Base-by-base conservation (phyloP, 1,140 invertebrate species). In the Cylas formicarius region DNA sequence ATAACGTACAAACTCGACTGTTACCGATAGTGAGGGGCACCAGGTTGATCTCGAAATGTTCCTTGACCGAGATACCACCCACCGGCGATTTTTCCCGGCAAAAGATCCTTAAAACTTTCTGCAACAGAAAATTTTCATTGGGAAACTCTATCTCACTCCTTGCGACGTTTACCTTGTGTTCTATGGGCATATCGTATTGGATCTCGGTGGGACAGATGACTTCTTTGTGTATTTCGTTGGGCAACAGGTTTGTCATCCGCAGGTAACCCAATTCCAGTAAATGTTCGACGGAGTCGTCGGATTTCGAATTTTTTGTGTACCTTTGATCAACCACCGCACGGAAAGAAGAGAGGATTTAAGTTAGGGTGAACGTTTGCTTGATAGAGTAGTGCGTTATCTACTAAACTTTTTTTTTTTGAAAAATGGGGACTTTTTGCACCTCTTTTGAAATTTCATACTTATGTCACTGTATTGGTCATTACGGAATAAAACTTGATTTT, bases 11-110 rank as follows among this genome's bases (percentile, higher is more conserved):
- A 11, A 18, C 16, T 9, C n/a, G n/a, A n/a, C n/a, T n/a, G 17
- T 48, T 54, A 79, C 90, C 87, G 52, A 95, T 91, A 0, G 87
- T 90, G 32, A 96, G 77, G 23, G 92, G 92, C 4, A 91, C 88
- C 27, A 96, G 83, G 69, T 94, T 95, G 26, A 95, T 90, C 69
- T 97, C 93, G 66, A 99, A 95, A 70, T 98, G 94, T 62, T 98
- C 95, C 65, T 98, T 98, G 0, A 99, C 90, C 0, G 91, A 89
- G 50, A 99, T 99, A 1, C 95, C 96, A 29, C 91, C 94, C 22
- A 98, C 93, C 13, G 90, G 85, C 33, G 89, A 86, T 52, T 86
- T 84, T 67, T 94, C 90, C 23, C 88, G 72, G 53, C 90, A 94
- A 67, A 91, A 92, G 26, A 93, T 82, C 44, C 90, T 71, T 26